Conservation (phyloP, 2,113 vertebrate species). For the Mirza zaza region DNA sequence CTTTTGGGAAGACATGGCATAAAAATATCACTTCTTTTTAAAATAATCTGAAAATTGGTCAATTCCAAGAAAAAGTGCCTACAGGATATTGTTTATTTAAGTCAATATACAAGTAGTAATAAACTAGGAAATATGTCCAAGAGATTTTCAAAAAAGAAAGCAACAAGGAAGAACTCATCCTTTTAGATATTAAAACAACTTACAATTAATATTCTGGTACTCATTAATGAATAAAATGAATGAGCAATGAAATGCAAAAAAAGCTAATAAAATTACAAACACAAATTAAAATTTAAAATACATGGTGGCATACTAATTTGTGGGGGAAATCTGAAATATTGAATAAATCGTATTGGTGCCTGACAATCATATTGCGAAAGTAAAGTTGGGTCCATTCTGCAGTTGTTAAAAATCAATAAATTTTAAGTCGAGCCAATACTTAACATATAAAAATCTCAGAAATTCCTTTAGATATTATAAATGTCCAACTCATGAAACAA, state of each 20-base stretch:
- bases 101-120: background rate
- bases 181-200: background rate
- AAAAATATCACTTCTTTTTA: background rate
- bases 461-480: background rate
- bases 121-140: background rate
- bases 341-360: background rate
- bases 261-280: background rate
- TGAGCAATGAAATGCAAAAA: background rate
- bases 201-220: background rate
- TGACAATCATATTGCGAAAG: background rate
- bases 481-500: background rate
- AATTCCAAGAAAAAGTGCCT: background rate
- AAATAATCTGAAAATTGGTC: background rate
- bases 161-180: background rate
- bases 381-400: background rate
- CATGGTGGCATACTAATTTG: background rate
- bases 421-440: background rate
- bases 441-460: background rate
- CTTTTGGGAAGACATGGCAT: background rate
- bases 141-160: background rate
- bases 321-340: background rate
- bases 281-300: background rate
- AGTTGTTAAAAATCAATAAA: background rate
- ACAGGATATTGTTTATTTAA: background rate
- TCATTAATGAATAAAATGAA: background rate